These are phyloP conservation scores for Clanis bilineata DNA, from an alignment of 2,888 invertebrate species.

Conservation along the genomic window DNA sequence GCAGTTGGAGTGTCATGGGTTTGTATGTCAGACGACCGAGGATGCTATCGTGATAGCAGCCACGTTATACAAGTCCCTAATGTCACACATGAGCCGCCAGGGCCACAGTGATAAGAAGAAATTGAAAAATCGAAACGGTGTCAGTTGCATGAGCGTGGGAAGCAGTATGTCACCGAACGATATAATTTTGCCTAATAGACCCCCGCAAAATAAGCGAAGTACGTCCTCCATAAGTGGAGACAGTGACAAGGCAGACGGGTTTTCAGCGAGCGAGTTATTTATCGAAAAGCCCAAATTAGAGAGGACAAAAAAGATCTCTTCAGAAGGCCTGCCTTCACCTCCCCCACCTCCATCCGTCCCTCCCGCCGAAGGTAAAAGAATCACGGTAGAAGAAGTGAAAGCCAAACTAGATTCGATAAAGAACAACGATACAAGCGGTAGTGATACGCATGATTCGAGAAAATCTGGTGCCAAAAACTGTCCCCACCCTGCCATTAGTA, in stretches of 20 bases:
- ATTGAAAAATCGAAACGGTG: constrained; percentile 87
- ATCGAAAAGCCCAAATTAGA: constrained; percentile 74
- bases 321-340: constrained; percentile 80
- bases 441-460: constrained; percentile 79
- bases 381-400: constrained; percentile 81
- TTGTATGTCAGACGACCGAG: constrained; percentile 93
- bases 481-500: constrained; percentile 39
- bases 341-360: constrained; percentile 55
- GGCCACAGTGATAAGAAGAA: constrained; percentile 79
- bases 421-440: constrained; percentile 67
- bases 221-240: constrained; percentile 85
- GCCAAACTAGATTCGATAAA: constrained; percentile 80
- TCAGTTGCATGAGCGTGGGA: constrained; percentile 89
- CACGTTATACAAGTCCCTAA: constrained; percentile 93
- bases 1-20: constrained; percentile 94
- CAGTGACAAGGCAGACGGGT: constrained; percentile 82
- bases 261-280: constrained; percentile 71
- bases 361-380: constrained; percentile 66
- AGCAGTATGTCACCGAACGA: constrained; percentile 81
- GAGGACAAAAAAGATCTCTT: constrained; percentile 81
- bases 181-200: constrained; percentile 83
- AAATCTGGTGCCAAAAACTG: constrained; percentile 52
- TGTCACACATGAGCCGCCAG: constrained; percentile 88
- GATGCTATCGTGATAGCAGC: constrained; percentile 96
- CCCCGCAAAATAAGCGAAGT: constrained; percentile 88